phyloP scores from a whole-genome alignment of 2,888 invertebrate genomes.

The Phymatocera aterrima region DNA sequence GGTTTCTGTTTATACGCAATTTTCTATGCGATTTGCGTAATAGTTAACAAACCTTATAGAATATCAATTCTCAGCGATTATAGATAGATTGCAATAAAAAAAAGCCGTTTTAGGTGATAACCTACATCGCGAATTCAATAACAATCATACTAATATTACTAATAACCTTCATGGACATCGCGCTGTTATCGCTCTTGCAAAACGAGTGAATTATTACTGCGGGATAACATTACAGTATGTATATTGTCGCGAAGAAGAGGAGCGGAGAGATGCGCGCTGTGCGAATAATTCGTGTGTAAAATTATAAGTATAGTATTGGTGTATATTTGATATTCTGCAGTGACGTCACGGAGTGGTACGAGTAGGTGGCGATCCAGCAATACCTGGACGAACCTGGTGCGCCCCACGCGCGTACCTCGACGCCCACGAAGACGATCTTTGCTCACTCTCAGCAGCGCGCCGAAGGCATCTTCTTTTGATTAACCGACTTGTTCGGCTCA shows the following conservation, averaged over 20 bases:
- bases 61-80: not conserved
- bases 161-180: constrained; percentile 3
- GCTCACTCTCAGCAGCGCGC: too few species aligned
- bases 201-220: constrained; percentile 2
- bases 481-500: constrained; percentile 15
- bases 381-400: constrained; percentile 40
- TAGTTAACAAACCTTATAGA: not conserved
- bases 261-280: too few species aligned
- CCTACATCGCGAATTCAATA: not conserved
- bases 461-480: constrained; percentile 37
- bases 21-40: not conserved
- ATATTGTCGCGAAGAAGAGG: constrained; percentile 11
- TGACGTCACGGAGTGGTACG: constrained; percentile 1
- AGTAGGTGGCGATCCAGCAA: constrained; percentile 40
- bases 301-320: not conserved
- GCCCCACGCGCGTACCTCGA: constrained; percentile 26
- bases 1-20: too few species aligned
- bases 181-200: constrained; percentile 2
- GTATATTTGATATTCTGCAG: not conserved
- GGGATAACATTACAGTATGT: not conserved
- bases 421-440: constrained; percentile 35
- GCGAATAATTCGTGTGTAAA: not conserved
- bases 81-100: not conserved
- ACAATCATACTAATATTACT: too few species aligned
- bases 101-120: not conserved